Conservation (phyloP, 2,888 invertebrate species). For the Aproaerema taeniolella region DNA sequence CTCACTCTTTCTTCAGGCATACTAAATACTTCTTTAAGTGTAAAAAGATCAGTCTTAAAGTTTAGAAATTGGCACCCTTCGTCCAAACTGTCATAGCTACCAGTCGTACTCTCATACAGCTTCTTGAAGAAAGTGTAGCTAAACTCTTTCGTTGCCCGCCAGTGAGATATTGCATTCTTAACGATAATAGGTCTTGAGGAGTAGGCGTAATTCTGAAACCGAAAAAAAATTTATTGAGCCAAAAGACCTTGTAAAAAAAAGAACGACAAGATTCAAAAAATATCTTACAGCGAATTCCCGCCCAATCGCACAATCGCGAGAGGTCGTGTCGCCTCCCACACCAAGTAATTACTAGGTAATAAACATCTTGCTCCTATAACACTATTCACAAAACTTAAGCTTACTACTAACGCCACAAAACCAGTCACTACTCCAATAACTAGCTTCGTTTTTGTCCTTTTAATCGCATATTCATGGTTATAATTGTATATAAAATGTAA, state of each 20-base stretch:
- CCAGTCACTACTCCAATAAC: constrained; percentile 31
- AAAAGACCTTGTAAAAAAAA: constrained; percentile 1
- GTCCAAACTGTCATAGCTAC: constrained; percentile 84
- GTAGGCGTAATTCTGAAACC: constrained; percentile 81
- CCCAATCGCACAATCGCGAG: constrained; percentile 90
- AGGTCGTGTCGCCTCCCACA: constrained; percentile 92
- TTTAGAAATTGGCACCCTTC: constrained; percentile 92
- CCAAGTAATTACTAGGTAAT: constrained; percentile 88
- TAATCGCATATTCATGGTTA: constrained; percentile 29
- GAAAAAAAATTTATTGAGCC: constrained; percentile 4
- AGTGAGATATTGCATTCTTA: constrained; percentile 84
- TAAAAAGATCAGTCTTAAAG: constrained; percentile 88
- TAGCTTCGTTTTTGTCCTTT: constrained; percentile 33
- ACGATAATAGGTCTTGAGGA: constrained; percentile 88
- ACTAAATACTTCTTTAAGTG: constrained; percentile 85
- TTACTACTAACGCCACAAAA: constrained; percentile 38
- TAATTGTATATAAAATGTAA: constrained; percentile 42
- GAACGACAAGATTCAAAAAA: background rate
- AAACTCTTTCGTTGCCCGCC: constrained; percentile 85
- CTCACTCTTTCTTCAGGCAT: constrained; percentile 82
- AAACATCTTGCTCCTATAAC: constrained; percentile 83
- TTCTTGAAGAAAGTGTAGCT: constrained; percentile 82
- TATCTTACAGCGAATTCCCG: constrained; percentile 79
- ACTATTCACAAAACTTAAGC: constrained; percentile 38
- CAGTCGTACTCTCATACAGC: constrained; percentile 81